Evolutionary conservation across 2,797 vertebrate genomes (phyloP), one percentile per base, ranked within the genome.

Genomic region (Pipistrellus pygmaeus): DNA sequence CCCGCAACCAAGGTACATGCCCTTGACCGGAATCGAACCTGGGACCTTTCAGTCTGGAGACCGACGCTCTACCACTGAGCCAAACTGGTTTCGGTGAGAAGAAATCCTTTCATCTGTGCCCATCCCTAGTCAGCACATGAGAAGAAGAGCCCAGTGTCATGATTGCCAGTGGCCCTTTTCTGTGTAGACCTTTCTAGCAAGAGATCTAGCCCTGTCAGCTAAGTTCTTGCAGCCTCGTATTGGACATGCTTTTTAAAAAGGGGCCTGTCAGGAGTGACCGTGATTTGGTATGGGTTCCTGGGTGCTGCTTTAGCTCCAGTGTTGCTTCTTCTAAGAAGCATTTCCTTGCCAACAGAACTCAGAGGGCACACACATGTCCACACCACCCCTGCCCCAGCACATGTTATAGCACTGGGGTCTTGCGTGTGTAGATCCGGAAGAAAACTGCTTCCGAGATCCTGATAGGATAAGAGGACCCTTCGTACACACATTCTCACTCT

Each of bases 121-220:
- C 46, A 21, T 88, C 38, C 32, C n/a, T 76, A 76, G 44, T 71
- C 64, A 53, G 20, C 30, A 80, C 69, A 48, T 72, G n/a, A 94
- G 55, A 88, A 44, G 66, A 85, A 89, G 71, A 87, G 35, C n/a
- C n/a, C n/a, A 30, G 2, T 87, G n/a, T 60, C 32, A 8, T 55
- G 71, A 86, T 68, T 57, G 1, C 68, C 30, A 77, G 46, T 80
- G 57, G 77, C 18, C 11, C 21, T 84, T 89, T 51, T 88, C 60
- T 75, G 3, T 51, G 18, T n/a, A 77, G 38, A 83, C n/a, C 72
- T 85, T 90, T 76, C 62, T 55, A 91, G 69, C 78, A 83, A 94
- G 69, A n/a, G 77, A 75, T 71, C 73, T 82, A 38, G 13, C 64
- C 21, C 48, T 73, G 41, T 92, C 81, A 94, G 60, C 51, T 32